Conservation (phyloP, 2,113 vertebrate species). For the Calidris pygmaea region DNA sequence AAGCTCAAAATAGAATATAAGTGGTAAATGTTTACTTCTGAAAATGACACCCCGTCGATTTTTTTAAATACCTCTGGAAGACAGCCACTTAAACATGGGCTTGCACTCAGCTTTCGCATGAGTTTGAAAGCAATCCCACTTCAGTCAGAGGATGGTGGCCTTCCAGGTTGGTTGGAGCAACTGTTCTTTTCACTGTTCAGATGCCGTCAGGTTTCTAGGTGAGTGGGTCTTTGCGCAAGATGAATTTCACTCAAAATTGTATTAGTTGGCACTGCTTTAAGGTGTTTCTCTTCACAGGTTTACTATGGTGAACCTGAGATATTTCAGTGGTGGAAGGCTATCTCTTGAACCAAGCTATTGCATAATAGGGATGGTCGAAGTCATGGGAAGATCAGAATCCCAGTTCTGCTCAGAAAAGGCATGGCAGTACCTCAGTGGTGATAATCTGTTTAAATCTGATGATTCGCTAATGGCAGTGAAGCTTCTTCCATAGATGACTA, state of each 20-base stretch:
- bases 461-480: fast-evolving
- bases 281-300: not conserved
- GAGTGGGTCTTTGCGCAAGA: not conserved
- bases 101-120: fast-evolving
- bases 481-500: not conserved
- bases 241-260: fast-evolving
- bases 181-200: not conserved
- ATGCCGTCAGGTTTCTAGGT: not conserved
- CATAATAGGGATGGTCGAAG: not conserved
- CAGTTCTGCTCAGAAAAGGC: not conserved
- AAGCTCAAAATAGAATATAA: not conserved
- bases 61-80: not conserved
- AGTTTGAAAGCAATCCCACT: not conserved
- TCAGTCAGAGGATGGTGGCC: not conserved
- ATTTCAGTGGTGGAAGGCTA: fast-evolving
- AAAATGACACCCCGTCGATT: not conserved
- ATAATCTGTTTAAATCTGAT: not conserved
- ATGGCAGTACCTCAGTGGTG: fast-evolving
- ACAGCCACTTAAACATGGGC: not conserved
- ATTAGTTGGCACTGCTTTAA: not conserved
- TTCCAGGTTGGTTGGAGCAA: not conserved
- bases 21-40: not conserved
- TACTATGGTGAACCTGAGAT: not conserved
- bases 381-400: not conserved
- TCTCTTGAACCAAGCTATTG: not conserved